These are phyloP conservation scores for Semotilus atromaculatus DNA, from an alignment of 2,797 vertebrate genomes.

Conservation along the genomic window DNA sequence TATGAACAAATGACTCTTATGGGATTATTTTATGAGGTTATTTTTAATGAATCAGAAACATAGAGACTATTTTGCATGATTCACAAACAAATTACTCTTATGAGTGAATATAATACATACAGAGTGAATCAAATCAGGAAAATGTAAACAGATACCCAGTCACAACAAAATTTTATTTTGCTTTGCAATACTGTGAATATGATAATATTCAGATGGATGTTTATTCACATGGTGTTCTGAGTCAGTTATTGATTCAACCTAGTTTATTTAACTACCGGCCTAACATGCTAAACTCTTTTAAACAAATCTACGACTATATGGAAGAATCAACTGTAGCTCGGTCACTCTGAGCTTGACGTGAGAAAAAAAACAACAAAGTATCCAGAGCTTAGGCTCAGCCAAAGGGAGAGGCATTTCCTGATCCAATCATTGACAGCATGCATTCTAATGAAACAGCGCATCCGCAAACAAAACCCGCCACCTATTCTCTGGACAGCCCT, in stretches of 20 bases:
- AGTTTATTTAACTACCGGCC: background rate
- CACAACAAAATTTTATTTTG: background rate
- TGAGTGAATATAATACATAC: background rate
- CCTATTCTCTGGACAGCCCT: conserved; percentile 25
- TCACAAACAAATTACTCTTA: background rate
- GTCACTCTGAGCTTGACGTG: conserved; percentile 14
- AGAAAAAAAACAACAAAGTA: conserved; percentile 28
- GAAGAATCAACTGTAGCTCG: conserved; percentile 23
- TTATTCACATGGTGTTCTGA: background rate
- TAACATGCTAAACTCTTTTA: background rate
- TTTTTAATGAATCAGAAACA: background rate
- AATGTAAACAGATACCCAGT: background rate
- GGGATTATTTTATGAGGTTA: background rate
- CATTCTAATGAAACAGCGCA: conserved; percentile 39
- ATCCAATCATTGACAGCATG: conserved; percentile 45
- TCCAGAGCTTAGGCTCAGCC: conserved; percentile 36
- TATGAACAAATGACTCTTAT: background rate
- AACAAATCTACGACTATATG: background rate
- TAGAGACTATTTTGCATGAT: background rate
- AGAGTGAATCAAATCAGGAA: background rate
- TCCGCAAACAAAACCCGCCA: conserved; percentile 18
- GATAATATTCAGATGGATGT: background rate
- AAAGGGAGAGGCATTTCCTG: conserved; percentile 53
- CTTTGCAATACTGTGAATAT: background rate
- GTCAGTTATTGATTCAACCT: background rate